These are phyloP conservation scores for Theristus sp. DNA, from an alignment of 2,888 invertebrate species.

Conservation along the genomic window DNA sequence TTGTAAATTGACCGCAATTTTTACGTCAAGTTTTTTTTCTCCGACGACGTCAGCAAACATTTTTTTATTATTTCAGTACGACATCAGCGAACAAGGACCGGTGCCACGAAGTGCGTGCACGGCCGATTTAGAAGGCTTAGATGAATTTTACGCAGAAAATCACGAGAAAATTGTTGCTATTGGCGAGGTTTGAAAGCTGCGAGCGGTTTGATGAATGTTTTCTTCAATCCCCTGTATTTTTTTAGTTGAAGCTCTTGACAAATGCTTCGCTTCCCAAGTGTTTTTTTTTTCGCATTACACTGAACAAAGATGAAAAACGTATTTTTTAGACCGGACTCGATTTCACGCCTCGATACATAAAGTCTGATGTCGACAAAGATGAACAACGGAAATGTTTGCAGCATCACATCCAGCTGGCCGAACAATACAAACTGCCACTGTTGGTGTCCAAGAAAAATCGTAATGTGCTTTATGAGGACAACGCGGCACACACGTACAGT, in stretches of 20 bases:
- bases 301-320: not conserved
- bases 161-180: conserved; percentile 27
- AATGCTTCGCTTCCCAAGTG: too few species aligned
- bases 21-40: too few species aligned
- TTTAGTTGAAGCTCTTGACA: too few species aligned
- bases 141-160: conserved; percentile 24
- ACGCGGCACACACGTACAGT: too few species aligned
- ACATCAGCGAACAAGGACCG: conserved; percentile 7
- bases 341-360: conserved; percentile 30
- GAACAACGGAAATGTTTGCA: conserved; percentile 29
- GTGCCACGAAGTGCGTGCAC: conserved; percentile 9
- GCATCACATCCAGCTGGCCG: conserved; percentile 26
- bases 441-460: too few species aligned
- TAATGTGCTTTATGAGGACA: too few species aligned
- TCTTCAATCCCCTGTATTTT: too few species aligned
- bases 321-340: conserved; percentile 31
- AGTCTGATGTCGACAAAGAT: conserved; percentile 26
- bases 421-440: conserved; percentile 18
- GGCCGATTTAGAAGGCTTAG: conserved; percentile 27
- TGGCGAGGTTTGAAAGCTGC: too few species aligned
- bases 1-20: too few species aligned
- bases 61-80: not conserved
- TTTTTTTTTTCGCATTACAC: not conserved
- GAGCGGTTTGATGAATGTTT: too few species aligned
- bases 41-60: too few species aligned